Evolutionary conservation across 37 sponge, comb jelly and placozoan genomes (phyloP), one percentile per base, ranked within the genome.

Genomic region (Lycopodina hypogea): DNA sequence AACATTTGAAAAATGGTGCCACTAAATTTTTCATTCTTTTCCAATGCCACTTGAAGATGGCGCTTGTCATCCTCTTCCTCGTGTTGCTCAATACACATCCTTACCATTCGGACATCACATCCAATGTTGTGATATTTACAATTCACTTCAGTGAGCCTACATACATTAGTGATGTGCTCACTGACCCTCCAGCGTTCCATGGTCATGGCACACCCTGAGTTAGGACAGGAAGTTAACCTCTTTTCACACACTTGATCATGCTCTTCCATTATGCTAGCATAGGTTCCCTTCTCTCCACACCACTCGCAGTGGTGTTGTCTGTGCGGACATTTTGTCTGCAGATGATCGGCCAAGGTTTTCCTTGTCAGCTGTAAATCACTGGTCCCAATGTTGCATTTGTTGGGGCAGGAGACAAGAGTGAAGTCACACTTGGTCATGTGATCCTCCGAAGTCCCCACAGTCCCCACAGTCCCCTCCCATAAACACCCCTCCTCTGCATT

Each of bases 61-160:
- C 7, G 12, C 12, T 65, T 65, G 30, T 65, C 30, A 30, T 65
- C 66, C 35, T 32, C 4, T n/a, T n/a, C n/a, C 66, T 82, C 82
- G 63, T 82, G 82, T 14, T 37, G 19, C 15, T 24, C 28, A 37
- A 74, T 22, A 37, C 74, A 74, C 40, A 56, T 65, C 4, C 74
- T 41, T 18, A n/a, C 23, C n/a, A 64, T 11, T 26, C 35, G 24
- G 23, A 28, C 52, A 4, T 52, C 22, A 36, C 82, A 82, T 17
- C 82, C 82, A 34, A 82, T 66, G 28, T 50, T 62, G 1, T 30
- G 51, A 39, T 82, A 82, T 21, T 71, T 73, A 55, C 82, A 82
- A 9, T 65, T 66, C 0, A 82, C 66, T 3, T 8, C 1, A 9
- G 73, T 62, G 41, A 38, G 64, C 22, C 51, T 50, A 32, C 79